A percentile compares a stretch with the other conserved stretches of the same genome.
These are phyloP conservation scores for Cecidostiba fungosa DNA, from an alignment of 2,888 invertebrate genomes.

Conservation along the genomic window DNA sequence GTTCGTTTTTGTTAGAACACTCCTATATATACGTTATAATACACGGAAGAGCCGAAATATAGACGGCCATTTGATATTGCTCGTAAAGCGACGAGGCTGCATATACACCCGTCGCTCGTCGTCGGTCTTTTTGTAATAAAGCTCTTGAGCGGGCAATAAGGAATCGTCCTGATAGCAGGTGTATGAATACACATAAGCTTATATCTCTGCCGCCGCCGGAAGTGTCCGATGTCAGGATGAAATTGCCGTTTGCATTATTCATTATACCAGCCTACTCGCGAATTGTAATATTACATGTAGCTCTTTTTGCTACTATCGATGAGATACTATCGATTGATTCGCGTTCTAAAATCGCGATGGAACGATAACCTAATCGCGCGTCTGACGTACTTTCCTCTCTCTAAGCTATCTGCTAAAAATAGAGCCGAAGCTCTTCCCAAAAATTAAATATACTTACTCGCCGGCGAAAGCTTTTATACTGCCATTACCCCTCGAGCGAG, in stretches of 20 bases:
- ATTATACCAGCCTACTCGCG: conserved; percentile 18
- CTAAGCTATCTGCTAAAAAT: conserved; percentile 34
- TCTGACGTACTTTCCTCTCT: not conserved
- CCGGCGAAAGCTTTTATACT: conserved; percentile 61
- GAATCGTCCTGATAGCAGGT: not conserved
- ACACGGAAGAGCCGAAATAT: conserved; percentile 33
- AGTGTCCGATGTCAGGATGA: conserved; percentile 22
- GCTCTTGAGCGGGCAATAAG: not conserved
- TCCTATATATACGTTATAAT: too few species aligned
- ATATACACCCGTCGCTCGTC: conserved; percentile 23
- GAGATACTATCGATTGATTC: not conserved
- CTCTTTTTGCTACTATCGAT: too few species aligned
- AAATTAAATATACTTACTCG: conserved; percentile 61
- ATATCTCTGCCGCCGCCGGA: not conserved
- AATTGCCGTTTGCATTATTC: conserved; percentile 53
- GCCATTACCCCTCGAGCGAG: conserved; percentile 55
- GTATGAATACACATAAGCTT: conserved; percentile 14
- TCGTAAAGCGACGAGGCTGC: conserved; percentile 36
- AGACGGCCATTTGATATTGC: conserved; percentile 30
- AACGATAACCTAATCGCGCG: not conserved
- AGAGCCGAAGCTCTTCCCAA: conserved; percentile 53
- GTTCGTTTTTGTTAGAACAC: conserved; percentile 50
- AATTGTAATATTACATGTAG: not conserved
- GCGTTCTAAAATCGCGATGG: not conserved
- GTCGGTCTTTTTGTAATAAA: conserved; percentile 50